Evolutionary conservation across 2,113 vertebrate species (phyloP).

Genomic region (Eublepharis macularius): DNA sequence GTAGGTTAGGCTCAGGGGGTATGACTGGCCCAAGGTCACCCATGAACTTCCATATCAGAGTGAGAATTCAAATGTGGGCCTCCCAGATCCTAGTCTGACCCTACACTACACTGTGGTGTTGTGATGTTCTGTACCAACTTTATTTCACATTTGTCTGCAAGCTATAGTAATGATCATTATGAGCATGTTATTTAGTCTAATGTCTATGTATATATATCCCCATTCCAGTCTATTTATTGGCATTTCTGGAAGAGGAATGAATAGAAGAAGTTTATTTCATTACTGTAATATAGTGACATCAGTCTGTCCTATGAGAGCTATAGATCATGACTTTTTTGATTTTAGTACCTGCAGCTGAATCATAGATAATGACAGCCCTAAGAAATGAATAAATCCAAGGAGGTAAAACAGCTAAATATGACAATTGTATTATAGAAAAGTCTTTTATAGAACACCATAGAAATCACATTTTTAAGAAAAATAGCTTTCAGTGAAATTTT

Average conservation of each 20-base stretch:
- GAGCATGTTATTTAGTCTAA: neutral
- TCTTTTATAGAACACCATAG: constrained; percentile 47
- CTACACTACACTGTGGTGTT: too few relatives aligned
- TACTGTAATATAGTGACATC: neutral
- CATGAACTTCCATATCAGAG: too few relatives aligned
- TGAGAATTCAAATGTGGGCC: too few relatives aligned
- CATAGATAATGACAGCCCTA: constrained; percentile 25
- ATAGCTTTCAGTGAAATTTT: constrained; percentile 28
- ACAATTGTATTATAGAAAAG: constrained; percentile 41
- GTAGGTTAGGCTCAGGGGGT: too few relatives aligned
- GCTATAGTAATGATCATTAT: too few relatives aligned
- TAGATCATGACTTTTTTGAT: constrained; percentile 23
- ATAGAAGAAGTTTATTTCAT: constrained; percentile 24
- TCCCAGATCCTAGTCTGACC: too few relatives aligned
- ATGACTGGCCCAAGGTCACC: too few relatives aligned
- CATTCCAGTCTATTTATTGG: neutral
- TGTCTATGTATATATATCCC: neutral
- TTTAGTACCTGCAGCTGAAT: constrained; percentile 38
- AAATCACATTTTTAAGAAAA: neutral
- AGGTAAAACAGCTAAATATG: constrained; percentile 26
- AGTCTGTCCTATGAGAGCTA: constrained; percentile 2
- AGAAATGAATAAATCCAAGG: constrained; percentile 21
- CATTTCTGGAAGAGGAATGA: neutral
- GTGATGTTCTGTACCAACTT: too few relatives aligned
- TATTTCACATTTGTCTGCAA: too few relatives aligned